Evolutionary conservation across 2,797 vertebrate genomes (phyloP).

Genomic region (Enteromius fasciolatus): DNA sequence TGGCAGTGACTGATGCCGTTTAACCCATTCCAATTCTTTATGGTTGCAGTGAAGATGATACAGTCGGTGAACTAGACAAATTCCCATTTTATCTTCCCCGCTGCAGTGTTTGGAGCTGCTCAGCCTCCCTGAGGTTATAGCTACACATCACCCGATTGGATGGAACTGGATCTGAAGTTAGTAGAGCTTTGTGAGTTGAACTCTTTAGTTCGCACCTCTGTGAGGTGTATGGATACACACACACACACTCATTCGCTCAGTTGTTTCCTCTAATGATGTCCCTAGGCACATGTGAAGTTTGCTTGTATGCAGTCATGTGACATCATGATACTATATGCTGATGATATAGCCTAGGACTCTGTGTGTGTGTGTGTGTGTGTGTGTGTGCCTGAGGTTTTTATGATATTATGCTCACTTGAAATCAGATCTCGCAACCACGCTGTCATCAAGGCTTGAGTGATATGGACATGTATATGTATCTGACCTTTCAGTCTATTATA

Average conservation of each 20-base stretch:
- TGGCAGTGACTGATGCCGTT: conserved; percentile 33
- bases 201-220: conserved; percentile 16
- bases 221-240: neutral
- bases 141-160: conserved; percentile 8
- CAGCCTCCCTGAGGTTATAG: neutral
- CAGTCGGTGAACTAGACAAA: conserved; percentile 1
- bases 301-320: conserved; percentile 5
- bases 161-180: conserved; percentile 20
- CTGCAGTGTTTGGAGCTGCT: conserved; percentile 29
- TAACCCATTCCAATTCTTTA: conserved; percentile 9
- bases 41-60: conserved; percentile 15
- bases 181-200: conserved; percentile 28
- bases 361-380: neutral
- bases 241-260: conserved; percentile 3
- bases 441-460: conserved; percentile 14
- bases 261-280: conserved; percentile 32
- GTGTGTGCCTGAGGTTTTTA: conserved; percentile 18
- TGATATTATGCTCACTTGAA: neutral
- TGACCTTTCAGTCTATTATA: conserved; percentile 29
- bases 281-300: neutral
- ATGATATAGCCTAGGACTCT: neutral
- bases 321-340: conserved; percentile 30
- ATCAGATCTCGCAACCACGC: conserved; percentile 1
- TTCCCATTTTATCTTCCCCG: conserved; percentile 2
- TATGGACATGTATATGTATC: neutral